Conservation (phyloP, 2,113 vertebrate genomes). For the Orientallactaga bullata region DNA sequence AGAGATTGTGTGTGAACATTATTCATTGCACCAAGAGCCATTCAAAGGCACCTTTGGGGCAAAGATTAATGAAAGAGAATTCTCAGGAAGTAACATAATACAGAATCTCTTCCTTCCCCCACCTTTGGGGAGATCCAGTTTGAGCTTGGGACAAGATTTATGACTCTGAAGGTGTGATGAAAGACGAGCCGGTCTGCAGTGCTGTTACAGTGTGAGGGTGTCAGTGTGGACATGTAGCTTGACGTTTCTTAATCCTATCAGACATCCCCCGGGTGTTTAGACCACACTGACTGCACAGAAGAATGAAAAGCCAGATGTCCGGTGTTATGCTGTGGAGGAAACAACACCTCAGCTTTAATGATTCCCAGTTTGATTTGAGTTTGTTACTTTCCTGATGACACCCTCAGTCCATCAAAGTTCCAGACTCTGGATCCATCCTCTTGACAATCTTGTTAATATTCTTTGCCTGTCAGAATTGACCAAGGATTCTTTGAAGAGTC, state of each 20-base stretch:
- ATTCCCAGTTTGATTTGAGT: background rate
- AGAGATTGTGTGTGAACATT: constrained; percentile 79
- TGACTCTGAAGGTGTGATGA: constrained; percentile 39
- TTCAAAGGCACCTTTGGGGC: constrained; percentile 66
- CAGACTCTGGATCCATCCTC: constrained; percentile 5
- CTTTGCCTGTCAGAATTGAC: constrained; percentile 3
- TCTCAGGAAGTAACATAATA: constrained; percentile 68
- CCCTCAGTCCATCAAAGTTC: constrained; percentile 19
- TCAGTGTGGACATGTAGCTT: background rate
- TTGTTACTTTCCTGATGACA: background rate
- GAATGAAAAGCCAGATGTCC: constrained; percentile 13
- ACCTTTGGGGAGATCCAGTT: constrained; percentile 47
- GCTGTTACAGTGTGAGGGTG: background rate
- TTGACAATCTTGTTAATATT: constrained; percentile 31
- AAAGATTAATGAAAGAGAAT: constrained; percentile 78
- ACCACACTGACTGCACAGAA: background rate
- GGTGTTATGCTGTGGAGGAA: background rate
- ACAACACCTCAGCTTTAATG: background rate
- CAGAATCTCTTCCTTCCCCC: constrained; percentile 42
- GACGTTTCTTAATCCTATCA: constrained; percentile 38
- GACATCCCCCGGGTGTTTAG: background rate
- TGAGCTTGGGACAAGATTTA: constrained; percentile 63
- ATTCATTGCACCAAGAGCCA: constrained; percentile 68
- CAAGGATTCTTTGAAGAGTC: constrained; percentile 13
- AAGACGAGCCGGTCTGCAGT: background rate